Evolutionary conservation across 2,113 vertebrate genomes (phyloP), one percentile per base, ranked within the genome.

Genomic region (Pluvialis apricaria): DNA sequence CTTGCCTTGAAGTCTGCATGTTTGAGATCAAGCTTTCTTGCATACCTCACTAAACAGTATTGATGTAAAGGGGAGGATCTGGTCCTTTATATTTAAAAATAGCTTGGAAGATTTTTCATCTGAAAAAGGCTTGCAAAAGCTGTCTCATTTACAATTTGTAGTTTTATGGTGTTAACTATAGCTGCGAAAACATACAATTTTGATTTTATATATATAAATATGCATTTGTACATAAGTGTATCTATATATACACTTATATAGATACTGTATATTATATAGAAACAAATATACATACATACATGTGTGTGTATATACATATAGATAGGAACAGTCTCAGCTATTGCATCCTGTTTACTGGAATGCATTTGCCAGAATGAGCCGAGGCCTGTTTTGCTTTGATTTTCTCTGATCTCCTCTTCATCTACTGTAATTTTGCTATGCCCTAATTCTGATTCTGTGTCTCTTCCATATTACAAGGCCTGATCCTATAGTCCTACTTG

Each of bases 211-310:
- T 72, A 52, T 76, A 92, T 77, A 92, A 86, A 92, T 91, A 92
- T 6, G 14, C 40, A 82, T 87, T 92, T 95, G 94, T 95, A 96
- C 84, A 29, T 91, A 95, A 94, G 72, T 86, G 95, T 95, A 94
- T 95, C 61, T 91, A 68, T 71, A 83, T 82, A 92, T 86, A 94
- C 60, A 81, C 80, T 94, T 88, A 81, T 86, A 92, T 68, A 96
- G 91, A 94, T 94, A 84, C 65, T 95, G 82, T 96, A 92, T 87
- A 94, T 86, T 75, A 78, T 64, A 78, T 77, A 79, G 77, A 82
- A 72, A 78, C 47, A 79, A 71, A 84, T 78, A 91, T 58, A 89
- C 64, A 82, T 71, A 34, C 92, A 78, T 87, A 31, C 28, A 17
- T 42, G 28, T 72, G 92, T 95, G 94, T 96, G 82, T 94, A 92